phyloP scores from a whole-genome alignment of 2,113 vertebrate genomes.

The Pitta sordida region DNA sequence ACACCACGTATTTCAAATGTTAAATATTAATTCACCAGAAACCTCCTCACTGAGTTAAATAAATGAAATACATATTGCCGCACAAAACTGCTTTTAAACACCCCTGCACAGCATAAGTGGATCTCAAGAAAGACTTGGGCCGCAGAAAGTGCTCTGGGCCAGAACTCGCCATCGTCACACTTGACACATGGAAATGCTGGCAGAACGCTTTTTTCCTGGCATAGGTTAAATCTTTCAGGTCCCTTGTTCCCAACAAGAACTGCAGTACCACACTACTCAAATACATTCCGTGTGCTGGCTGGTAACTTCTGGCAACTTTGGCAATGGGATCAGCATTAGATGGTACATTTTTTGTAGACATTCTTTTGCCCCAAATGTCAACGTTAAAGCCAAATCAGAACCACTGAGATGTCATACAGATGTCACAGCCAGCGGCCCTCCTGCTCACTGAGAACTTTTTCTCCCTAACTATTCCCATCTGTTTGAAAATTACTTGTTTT shows the following conservation, averaged over 20 bases:
- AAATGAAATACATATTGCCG: background rate
- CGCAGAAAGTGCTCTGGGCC: background rate
- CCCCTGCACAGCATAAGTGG: fast-evolving
- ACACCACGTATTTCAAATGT: background rate
- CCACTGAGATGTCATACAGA: background rate
- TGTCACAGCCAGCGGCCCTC: background rate
- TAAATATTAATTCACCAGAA: background rate
- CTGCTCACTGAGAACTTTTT: background rate
- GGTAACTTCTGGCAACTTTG: background rate
- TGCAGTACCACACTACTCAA: background rate
- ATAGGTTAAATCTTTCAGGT: background rate
- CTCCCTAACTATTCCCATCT: background rate
- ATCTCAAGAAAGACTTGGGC: background rate
- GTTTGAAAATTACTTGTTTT: background rate
- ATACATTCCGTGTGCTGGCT: background rate
- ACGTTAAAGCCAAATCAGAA: background rate
- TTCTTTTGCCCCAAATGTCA: background rate
- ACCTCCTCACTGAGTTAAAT: background rate
- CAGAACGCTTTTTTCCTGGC: background rate
- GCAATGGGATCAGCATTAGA: fast-evolving
- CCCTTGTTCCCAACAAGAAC: background rate
- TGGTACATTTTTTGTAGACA: background rate
- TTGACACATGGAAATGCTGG: background rate
- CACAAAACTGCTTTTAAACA: background rate
- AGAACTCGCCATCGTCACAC: background rate